phyloP scores from a whole-genome alignment of 2,888 invertebrate species.

The Andrena bicolor region DNA sequence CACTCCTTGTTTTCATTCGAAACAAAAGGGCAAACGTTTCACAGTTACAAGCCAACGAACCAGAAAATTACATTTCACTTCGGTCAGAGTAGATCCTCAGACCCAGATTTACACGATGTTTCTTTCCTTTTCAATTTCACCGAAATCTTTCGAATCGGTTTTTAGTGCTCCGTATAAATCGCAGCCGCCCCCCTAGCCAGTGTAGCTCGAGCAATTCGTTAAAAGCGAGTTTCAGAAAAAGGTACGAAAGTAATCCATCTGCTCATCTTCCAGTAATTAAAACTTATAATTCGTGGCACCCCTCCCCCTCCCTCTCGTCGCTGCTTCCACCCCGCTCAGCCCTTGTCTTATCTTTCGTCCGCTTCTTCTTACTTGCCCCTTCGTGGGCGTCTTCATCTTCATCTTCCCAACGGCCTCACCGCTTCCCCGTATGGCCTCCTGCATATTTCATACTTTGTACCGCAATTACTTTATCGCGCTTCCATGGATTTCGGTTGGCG shows the following conservation, averaged over 20 bases:
- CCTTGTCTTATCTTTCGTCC: slow-evolving; percentile 56
- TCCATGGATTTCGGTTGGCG: slow-evolving; percentile 71
- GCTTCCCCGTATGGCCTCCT: slow-evolving; percentile 65
- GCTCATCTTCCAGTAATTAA: slow-evolving; percentile 82
- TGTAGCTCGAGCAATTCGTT: slow-evolving; percentile 63
- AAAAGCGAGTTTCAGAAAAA: slow-evolving; percentile 71
- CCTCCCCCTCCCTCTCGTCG: slow-evolving; percentile 57
- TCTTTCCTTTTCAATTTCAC: background rate
- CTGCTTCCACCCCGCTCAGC: slow-evolving; percentile 47
- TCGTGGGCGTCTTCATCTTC: slow-evolving; percentile 59
- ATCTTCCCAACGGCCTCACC: slow-evolving; percentile 35
- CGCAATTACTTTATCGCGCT: slow-evolving; percentile 77
- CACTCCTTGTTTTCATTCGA: background rate
- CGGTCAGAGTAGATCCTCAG: slow-evolving; percentile 4
- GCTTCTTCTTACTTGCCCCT: slow-evolving; percentile 54
- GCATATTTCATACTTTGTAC: slow-evolving; percentile 78
- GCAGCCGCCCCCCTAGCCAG: slow-evolving; percentile 38
- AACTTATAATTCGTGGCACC: slow-evolving; percentile 80
- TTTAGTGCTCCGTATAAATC: slow-evolving; percentile 53
- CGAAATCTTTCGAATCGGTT: background rate
- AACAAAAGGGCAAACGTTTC: background rate
- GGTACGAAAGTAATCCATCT: slow-evolving; percentile 79
- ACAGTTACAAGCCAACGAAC: slow-evolving; percentile 15
- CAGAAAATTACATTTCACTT: slow-evolving; percentile 20
- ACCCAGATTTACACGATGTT: background rate